Percentiles rank a stretch among this genome's conserved stretches.
These are phyloP conservation scores for Eclectus roratus DNA, from an alignment of 2,113 vertebrate genomes.

Conservation along the genomic window DNA sequence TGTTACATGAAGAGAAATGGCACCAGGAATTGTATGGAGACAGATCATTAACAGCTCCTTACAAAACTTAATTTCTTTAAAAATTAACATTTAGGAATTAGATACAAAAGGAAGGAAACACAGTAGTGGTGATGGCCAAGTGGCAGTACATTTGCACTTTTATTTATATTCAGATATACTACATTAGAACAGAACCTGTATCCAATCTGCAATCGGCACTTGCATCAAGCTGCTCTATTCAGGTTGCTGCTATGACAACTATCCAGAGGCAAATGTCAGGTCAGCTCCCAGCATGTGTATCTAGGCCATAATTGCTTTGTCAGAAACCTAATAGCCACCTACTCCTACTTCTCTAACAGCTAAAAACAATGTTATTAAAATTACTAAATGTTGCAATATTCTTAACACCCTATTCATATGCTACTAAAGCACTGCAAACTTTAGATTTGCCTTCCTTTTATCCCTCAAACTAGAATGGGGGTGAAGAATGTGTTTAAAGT, in stretches of 20 bases:
- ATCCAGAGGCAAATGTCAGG: constrained; percentile 74
- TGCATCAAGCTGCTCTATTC: constrained; percentile 47
- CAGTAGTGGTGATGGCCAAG: background rate
- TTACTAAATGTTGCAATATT: background rate
- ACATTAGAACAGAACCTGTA: background rate
- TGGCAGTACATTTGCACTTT: background rate
- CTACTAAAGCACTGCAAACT: background rate
- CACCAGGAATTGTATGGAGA: background rate
- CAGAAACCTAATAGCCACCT: constrained; percentile 68
- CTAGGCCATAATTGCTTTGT: constrained; percentile 67
- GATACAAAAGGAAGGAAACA: background rate
- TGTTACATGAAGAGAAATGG: background rate
- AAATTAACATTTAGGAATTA: background rate
- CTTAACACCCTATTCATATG: background rate
- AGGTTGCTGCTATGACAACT: constrained; percentile 81
- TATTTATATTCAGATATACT: constrained; percentile 23
- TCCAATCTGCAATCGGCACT: background rate
- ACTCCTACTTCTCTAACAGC: constrained; percentile 33
- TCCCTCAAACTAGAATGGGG: background rate
- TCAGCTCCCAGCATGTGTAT: constrained; percentile 63
- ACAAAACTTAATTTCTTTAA: background rate
- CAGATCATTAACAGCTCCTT: constrained; percentile 1
- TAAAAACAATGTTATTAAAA: constrained; percentile 47
- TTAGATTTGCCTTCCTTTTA: background rate
- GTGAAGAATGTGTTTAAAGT: background rate